These are phyloP conservation scores for Sarcophaga subvicina DNA, from an alignment of 2,888 invertebrate species.

Conservation along the genomic window DNA sequence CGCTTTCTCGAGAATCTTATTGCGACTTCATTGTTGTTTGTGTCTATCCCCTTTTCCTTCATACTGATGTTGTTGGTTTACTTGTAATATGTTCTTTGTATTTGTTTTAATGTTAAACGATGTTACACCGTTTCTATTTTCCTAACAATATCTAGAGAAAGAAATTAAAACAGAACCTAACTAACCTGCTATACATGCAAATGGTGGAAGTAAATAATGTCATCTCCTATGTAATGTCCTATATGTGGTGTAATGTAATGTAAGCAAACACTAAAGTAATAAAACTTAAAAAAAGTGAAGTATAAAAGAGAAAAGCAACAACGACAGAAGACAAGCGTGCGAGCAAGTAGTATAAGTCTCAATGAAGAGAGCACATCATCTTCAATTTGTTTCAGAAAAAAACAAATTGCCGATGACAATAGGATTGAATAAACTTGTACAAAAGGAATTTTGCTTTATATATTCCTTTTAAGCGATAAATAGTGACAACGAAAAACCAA, in stretches of 20 bases:
- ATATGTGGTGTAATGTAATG: conserved; percentile 5
- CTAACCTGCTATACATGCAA: too few relatives aligned
- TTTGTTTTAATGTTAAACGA: too few relatives aligned
- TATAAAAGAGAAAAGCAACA: neutral
- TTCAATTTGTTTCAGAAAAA: conserved; percentile 23
- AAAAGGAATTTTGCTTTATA: neutral
- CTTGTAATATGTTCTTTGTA: too few relatives aligned
- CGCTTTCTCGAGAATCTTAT: too few relatives aligned
- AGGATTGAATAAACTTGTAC: conserved; percentile 38
- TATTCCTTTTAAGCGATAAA: neutral
- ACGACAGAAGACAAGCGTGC: neutral
- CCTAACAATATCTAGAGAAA: too few relatives aligned
- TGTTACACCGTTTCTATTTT: too few relatives aligned
- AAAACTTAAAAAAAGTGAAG: conserved; percentile 5
- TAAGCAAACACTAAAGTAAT: conserved; percentile 2
- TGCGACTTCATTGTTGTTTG: too few relatives aligned
- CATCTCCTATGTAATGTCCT: neutral
- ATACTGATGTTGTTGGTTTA: too few relatives aligned
- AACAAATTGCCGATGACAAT: conserved; percentile 51
- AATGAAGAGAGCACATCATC: neutral
- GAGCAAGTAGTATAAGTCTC: neutral
- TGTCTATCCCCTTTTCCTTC: too few relatives aligned
- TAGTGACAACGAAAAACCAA: neutral
- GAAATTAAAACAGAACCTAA: too few relatives aligned
- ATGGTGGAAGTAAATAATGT: neutral